Conservation (phyloP, 2,888 invertebrate species). For the Coenonympha arcania region DNA sequence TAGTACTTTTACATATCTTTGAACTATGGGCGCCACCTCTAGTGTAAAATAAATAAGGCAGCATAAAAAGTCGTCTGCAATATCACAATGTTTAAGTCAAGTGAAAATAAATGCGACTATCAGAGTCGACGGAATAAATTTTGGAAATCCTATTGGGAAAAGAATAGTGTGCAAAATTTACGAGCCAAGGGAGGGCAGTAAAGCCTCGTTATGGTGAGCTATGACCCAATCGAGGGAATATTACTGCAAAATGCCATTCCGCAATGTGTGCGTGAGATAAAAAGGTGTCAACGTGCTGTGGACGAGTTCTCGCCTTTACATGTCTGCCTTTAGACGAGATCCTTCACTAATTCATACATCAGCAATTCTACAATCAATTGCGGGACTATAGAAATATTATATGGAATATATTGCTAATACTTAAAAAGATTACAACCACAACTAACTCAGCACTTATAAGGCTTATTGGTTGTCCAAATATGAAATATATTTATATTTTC, state of each 20-base stretch:
- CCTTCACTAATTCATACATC: too few species aligned
- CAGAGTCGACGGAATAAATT: constrained; percentile 57
- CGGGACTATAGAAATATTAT: too few species aligned
- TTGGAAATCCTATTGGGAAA: constrained; percentile 60
- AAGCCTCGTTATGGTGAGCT: constrained; percentile 68
- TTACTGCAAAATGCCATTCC: constrained; percentile 31
- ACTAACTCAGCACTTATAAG: too few species aligned
- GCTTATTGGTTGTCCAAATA: too few species aligned
- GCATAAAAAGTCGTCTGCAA: constrained; percentile 3
- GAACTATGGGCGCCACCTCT: too few species aligned
- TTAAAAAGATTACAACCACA: too few species aligned
- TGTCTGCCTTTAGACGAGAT: not conserved
- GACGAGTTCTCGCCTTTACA: not conserved
- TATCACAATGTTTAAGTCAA: constrained; percentile 28
- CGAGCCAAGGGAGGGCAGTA: constrained; percentile 60
- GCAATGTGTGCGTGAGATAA: constrained; percentile 19
- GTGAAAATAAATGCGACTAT: constrained; percentile 42
- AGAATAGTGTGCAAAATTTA: constrained; percentile 69
- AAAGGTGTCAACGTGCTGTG: constrained; percentile 12
- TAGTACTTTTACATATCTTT: too few species aligned
- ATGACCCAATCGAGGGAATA: constrained; percentile 56
- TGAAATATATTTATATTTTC: too few species aligned
- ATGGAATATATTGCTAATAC: too few species aligned
- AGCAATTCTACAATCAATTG: too few species aligned
- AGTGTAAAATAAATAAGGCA: not conserved